A percentile compares a stretch with the other conserved stretches of the same genome.
Conservation (phyloP, 2,113 vertebrate species). For the Rhynchomys soricoides region DNA sequence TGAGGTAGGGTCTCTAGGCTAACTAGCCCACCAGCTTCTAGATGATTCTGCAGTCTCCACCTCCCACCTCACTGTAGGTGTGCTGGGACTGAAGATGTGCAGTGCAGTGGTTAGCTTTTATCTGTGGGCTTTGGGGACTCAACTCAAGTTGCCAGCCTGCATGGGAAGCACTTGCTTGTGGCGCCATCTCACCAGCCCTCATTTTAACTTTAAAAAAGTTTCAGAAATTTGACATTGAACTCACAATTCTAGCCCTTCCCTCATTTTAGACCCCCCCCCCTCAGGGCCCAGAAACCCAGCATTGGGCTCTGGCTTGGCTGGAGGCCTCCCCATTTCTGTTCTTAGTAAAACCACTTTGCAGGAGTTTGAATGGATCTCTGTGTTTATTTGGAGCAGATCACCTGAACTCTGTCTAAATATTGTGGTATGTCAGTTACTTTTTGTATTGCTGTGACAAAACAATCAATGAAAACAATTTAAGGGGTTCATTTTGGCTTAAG, state of each 20-base stretch:
- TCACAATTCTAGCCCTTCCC: not conserved
- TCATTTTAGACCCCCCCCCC: not conserved
- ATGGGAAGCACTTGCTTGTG: not conserved
- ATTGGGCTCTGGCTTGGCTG: not conserved
- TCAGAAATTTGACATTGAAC: not conserved
- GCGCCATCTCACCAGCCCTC: too few relatives aligned
- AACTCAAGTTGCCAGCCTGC: not conserved
- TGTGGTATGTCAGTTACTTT: not conserved
- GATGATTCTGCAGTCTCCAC: not conserved
- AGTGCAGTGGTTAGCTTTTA: not conserved
- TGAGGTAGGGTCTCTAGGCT: not conserved
- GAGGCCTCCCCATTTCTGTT: not conserved
- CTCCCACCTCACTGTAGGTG: not conserved
- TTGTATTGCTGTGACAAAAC: not conserved
- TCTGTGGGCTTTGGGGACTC: not conserved
- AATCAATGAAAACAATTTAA: not conserved
- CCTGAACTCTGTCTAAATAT: not conserved
- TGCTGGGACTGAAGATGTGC: not conserved
- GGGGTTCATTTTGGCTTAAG: not conserved
- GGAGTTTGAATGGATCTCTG: not conserved
- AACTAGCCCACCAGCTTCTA: not conserved
- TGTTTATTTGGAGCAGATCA: not conserved
- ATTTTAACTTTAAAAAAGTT: not conserved
- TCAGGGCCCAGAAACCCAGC: not conserved
- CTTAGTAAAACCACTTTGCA: not conserved